Evolutionary conservation across 2,113 vertebrate genomes (phyloP).

Genomic region (Corynorhinus townsendii): DNA sequence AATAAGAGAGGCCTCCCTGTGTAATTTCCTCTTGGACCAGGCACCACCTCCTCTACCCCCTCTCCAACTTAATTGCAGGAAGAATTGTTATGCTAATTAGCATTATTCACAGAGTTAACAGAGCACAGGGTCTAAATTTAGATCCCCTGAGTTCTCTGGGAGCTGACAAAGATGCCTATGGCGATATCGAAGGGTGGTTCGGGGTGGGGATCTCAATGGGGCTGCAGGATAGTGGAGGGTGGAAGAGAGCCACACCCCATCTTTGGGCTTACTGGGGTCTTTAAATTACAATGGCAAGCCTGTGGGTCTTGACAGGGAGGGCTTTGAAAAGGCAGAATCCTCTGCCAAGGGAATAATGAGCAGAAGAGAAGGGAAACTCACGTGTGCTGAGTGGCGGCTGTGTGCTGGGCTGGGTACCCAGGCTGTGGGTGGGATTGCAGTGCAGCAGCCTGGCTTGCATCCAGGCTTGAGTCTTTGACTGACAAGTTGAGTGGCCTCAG

Average conservation of each 20-base stretch:
- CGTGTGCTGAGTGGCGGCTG: rapidly evolving
- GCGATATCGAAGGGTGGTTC: neutral
- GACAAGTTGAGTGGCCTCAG: neutral
- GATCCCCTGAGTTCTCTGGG: neutral
- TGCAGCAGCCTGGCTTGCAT: rapidly evolving
- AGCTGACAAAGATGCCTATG: neutral
- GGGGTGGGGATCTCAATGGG: neutral
- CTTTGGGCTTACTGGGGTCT: neutral
- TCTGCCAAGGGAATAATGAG: neutral
- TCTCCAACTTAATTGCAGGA: constrained; percentile 72
- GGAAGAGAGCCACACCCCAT: neutral
- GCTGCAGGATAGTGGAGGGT: neutral
- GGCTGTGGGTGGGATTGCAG: rapidly evolving
- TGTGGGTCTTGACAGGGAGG: neutral
- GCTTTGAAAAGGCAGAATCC: neutral
- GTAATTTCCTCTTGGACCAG: constrained; percentile 64
- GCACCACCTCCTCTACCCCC: constrained; percentile 49
- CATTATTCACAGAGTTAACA: constrained; percentile 65
- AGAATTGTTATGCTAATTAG: constrained; percentile 76
- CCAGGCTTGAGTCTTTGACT: neutral
- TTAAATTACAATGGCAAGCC: neutral
- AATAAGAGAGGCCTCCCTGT: neutral
- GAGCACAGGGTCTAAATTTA: constrained; percentile 68
- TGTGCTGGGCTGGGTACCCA: neutral
- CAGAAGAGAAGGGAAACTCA: neutral